These are phyloP conservation scores for Andrena hattorfiana DNA, from an alignment of 2,888 invertebrate genomes.

Conservation along the genomic window DNA sequence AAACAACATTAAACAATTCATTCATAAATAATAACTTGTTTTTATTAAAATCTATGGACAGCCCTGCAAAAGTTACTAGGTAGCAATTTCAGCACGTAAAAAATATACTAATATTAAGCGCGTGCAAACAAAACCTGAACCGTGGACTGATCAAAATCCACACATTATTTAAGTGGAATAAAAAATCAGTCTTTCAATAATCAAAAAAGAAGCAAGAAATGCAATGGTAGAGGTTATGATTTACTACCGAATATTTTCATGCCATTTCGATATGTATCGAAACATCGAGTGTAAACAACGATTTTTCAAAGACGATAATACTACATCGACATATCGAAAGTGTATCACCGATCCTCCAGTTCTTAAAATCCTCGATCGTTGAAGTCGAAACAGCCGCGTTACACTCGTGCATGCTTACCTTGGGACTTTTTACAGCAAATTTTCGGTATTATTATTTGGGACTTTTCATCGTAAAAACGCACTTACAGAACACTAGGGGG, in stretches of 20 bases:
- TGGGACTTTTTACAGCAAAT: not conserved
- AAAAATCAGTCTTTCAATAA: constrained; percentile 5
- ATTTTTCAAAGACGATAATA: too few species aligned
- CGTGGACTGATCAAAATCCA: not conserved
- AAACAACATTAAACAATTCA: not conserved
- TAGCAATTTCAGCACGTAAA: not conserved
- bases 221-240: not conserved
- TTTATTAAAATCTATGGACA: constrained; percentile 3
- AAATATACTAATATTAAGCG: constrained; percentile 6
- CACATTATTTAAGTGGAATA: constrained; percentile 15
- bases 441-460: too few species aligned
- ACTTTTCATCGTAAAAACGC: not conserved
- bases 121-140: constrained; percentile 12
- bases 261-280: not conserved
- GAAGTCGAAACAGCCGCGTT: not conserved
- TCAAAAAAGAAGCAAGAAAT: not conserved
- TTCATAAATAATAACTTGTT: not conserved
- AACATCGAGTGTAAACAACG: not conserved
- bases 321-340: not conserved
- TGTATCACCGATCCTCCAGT: not conserved
- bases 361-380: not conserved
- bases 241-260: not conserved
- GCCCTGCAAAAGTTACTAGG: not conserved
- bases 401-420: constrained; percentile 22
- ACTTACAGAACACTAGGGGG: not conserved